These are phyloP conservation scores for Rapana venosa DNA, from an alignment of 2,888 invertebrate species.

Conservation along the genomic window DNA sequence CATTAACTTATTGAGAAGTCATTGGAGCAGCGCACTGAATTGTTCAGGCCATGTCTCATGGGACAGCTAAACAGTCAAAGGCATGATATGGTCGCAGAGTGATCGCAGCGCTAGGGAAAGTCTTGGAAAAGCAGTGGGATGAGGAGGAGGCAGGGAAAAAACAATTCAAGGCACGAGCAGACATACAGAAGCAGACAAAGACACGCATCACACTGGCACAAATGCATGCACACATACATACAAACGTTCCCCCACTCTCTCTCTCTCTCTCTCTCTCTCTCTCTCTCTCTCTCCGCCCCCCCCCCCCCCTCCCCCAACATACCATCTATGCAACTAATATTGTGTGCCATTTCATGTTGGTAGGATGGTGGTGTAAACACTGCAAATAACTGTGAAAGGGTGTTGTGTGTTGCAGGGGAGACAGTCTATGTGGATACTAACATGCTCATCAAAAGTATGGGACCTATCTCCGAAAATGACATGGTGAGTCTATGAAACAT, in stretches of 20 bases:
- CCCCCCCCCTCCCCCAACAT: background rate
- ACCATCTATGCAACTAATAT: background rate
- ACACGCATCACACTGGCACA: too few species aligned
- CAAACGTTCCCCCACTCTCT: background rate
- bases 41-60: too few species aligned
- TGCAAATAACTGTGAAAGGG: background rate
- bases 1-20: too few species aligned
- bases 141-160: too few species aligned
- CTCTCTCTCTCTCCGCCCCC: background rate
- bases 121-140: too few species aligned
- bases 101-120: too few species aligned
- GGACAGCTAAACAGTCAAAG: too few species aligned
- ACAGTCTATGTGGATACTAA: constrained; percentile 21
- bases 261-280: constrained; percentile 1
- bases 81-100: too few species aligned
- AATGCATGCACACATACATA: too few species aligned
- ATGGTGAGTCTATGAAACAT: background rate
- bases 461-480: constrained; percentile 6
- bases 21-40: too few species aligned
- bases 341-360: background rate
- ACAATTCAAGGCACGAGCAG: too few species aligned
- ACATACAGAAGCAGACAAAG: too few species aligned
- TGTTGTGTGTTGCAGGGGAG: background rate
- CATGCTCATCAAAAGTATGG: constrained; percentile 36
- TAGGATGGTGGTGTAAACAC: background rate